Base-by-base conservation (phyloP, 2,888 invertebrate species). In the Diarsia mendica region DNA sequence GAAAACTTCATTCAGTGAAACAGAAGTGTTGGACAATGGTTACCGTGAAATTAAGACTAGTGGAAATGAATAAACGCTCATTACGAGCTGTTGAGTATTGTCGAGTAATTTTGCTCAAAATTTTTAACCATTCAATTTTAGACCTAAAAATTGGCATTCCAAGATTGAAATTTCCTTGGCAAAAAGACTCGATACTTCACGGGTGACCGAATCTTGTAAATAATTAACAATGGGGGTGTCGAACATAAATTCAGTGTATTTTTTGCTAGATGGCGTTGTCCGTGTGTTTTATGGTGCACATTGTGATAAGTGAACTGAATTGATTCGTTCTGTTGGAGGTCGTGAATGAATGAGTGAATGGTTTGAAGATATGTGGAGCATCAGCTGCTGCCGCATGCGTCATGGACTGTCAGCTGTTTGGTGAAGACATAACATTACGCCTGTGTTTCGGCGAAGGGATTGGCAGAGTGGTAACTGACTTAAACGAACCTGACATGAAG, bases 1-100 rank as follows among this genome's bases (percentile, higher is more conserved):
- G 80, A 84, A 79, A 83, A 77, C 75, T 91, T 90, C 89, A 91
- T 92, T 91, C 88, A 91, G 85, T 90, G 91, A 92, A 92, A 92
- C 93, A 90, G 92, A 89, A 93, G 93, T 93, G 86, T 72, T 85
- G 86, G 85, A 93, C 93, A 93, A 94, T 90, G 90, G 90, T 86
- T 61, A 86, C 90, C 92, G 92, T 94, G 92, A 93, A 94, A 94
- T 94, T 90, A 86, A 88, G 89, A 89, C 90, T 90, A 91, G 92
- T 90, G 90, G 89, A 92, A 92, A 90, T 90, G 91, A 92, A 93
- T 91, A 93, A 92, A 89, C 87, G 81, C 89, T 93, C 92, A 94
- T 94, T 93, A 94, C 86, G 86, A 87, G 81, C 77, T 77, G 80
- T 85, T 83, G 75, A 79, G 86, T 78, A 79, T 86, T 86, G 85